Conservation (phyloP, 2,797 vertebrate species). For the Gorsachius magnificus region DNA sequence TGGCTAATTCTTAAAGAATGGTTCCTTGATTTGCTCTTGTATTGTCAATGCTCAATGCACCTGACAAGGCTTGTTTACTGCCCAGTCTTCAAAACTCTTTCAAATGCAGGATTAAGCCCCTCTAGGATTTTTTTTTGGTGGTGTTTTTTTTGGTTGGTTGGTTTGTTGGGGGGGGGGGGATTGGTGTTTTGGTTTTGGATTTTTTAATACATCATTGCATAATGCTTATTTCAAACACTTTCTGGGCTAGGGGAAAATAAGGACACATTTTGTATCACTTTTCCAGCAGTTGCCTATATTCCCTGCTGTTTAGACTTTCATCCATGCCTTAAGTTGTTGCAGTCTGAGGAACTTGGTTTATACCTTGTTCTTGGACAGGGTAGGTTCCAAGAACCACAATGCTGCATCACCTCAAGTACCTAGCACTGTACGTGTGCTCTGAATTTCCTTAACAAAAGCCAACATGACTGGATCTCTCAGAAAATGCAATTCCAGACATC, state of each 20-base stretch:
- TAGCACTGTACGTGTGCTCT: no score
- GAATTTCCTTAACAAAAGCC: background rate
- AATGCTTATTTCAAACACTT: background rate
- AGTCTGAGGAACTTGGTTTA: background rate
- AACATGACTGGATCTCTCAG: background rate
- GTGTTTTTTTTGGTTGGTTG: no score
- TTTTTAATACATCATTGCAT: background rate
- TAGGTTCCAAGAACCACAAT: background rate
- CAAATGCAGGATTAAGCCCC: background rate
- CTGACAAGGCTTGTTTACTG: background rate
- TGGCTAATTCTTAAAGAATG: background rate
- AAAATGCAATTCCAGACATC: background rate
- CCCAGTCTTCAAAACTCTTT: background rate
- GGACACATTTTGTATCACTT: background rate
- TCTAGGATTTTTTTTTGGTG: no score
- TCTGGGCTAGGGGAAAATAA: background rate
- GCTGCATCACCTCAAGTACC: no score
- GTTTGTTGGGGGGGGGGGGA: no score
- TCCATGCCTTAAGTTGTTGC: background rate
- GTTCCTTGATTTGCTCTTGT: background rate
- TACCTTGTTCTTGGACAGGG: background rate
- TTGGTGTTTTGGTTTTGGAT: no score
- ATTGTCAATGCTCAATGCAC: background rate
- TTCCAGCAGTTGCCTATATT: background rate
- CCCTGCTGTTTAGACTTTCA: background rate